These are phyloP conservation scores for Dasyprocta punctata DNA, from an alignment of 2,113 vertebrate genomes.

Conservation along the genomic window DNA sequence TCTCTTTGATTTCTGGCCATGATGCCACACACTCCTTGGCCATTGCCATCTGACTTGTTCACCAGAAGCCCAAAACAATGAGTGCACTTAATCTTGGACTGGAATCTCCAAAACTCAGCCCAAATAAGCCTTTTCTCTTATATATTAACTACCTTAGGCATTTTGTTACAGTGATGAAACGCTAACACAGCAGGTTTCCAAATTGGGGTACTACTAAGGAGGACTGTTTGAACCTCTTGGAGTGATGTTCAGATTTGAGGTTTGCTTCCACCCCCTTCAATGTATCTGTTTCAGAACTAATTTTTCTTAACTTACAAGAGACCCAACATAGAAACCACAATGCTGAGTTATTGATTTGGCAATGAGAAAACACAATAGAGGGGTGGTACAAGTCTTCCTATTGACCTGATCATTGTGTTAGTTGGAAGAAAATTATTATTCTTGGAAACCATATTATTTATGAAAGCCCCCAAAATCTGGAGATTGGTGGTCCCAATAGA, in stretches of 20 bases:
- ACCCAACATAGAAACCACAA: background rate
- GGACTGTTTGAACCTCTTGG: background rate
- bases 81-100: background rate
- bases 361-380: background rate
- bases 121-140: background rate
- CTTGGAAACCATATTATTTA: background rate
- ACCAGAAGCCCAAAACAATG: background rate
- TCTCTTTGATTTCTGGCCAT: background rate
- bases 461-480: background rate
- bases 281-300: conserved; percentile 1
- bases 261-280: background rate
- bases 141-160: background rate
- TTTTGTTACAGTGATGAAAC: background rate
- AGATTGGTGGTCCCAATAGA: background rate
- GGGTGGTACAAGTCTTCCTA: background rate
- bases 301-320: background rate
- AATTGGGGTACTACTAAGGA: background rate
- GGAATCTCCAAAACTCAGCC: background rate
- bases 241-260: background rate
- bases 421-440: conserved; percentile 36
- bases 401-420: background rate
- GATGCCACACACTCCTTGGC: background rate
- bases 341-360: background rate
- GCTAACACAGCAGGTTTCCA: background rate
- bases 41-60: background rate